Evolutionary conservation across 2,113 vertebrate species (phyloP), one percentile per base, ranked within the genome.

Genomic region (Toxotes jaculatrix): DNA sequence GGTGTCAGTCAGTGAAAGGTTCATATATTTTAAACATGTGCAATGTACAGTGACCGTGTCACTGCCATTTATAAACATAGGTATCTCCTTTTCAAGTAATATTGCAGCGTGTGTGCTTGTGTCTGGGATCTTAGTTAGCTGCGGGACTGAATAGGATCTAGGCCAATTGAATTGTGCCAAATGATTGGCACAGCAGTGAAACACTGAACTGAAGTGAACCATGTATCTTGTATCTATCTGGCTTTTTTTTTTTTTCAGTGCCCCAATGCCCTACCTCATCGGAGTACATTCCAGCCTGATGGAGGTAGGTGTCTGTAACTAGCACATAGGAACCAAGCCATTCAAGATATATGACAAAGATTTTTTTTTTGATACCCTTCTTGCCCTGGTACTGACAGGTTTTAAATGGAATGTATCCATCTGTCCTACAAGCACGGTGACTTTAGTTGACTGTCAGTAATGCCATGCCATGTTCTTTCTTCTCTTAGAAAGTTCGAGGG

Each of bases 401-500:
- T 21, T 65, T 42, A 27, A 17, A 47, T 10, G 14, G 19, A 31
- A 7, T 38, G 10, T 38, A 32, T 45, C 6, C 12, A 45, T 19
- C n/a, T 53, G 51, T 59, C 7, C 69, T 31, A 32, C n/a, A 62
- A 43, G 36, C 23, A 40, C 6, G 47, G 8, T 27, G 23, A 47
- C 61, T 49, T 45, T 8, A 64, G 36, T 49, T 51, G n/a, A 34
- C 45, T 62, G 34, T 40, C 8, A 36, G 5, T n/a, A n/a, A n/a
- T 53, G 0, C 36, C 19, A 34, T 61, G n/a, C n/a, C n/a, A 2
- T 81, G 4, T 62, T 27, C 9, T 63, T 9, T 55, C 4, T 80
- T 38, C 43, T 76, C 92, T 47, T 82, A 99, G 98, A 98, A 97
- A 91, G 97, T 99, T 45, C 94, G 95, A 91, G 95, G 92, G 76